A percentile compares a stretch with the other conserved stretches of the same genome.
Evolutionary conservation across 2,113 vertebrate species (phyloP).

Genomic region (Pedetes capensis): DNA sequence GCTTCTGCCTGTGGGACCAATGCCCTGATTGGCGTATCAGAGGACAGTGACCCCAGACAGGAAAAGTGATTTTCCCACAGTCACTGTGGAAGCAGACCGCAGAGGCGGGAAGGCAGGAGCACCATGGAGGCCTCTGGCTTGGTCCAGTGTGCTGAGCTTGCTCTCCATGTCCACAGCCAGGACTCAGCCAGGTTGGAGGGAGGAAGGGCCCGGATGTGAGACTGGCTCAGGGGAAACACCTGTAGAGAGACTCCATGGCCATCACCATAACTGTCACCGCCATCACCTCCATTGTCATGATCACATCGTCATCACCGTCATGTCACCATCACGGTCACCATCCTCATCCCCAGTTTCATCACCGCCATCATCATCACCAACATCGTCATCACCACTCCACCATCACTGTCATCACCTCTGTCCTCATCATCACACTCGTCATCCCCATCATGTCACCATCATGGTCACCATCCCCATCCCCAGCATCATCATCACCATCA

Average conservation of each 20-base stretch:
- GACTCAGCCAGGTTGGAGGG: not conserved
- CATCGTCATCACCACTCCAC: not conserved
- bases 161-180: not conserved
- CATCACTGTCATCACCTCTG: not conserved
- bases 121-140: rapidly evolving
- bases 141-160: rapidly evolving
- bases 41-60: too few relatives aligned
- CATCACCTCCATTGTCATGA: too few relatives aligned
- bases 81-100: too few relatives aligned
- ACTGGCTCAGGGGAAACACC: not conserved
- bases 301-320: too few relatives aligned
- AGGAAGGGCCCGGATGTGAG: not conserved
- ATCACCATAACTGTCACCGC: not conserved
- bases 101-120: rapidly evolving
- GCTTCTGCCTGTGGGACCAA: too few relatives aligned
- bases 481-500: too few relatives aligned
- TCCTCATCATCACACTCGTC: not conserved
- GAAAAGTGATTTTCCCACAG: not conserved
- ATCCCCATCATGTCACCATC: not conserved
- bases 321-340: too few relatives aligned
- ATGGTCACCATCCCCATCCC: too few relatives aligned
- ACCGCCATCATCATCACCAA: not conserved
- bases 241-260: rapidly evolving
- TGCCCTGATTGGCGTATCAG: too few relatives aligned
- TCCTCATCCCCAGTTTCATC: not conserved